Conservation (phyloP, 2,888 invertebrate genomes). For the Taphrorychus bicolor region DNA sequence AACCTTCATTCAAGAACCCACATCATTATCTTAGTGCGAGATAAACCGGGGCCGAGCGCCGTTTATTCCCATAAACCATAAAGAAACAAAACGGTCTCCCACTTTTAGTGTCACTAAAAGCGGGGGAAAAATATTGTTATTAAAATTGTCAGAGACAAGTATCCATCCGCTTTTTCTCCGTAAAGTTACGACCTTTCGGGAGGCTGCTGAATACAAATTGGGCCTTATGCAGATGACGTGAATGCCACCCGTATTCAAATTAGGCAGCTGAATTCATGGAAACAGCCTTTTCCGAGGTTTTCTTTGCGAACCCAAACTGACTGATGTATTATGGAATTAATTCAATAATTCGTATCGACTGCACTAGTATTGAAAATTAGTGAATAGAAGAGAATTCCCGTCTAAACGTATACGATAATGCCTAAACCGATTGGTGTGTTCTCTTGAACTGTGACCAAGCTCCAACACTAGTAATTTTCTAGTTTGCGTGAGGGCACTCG, state of each 20-base stretch:
- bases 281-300: constrained; percentile 14
- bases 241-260: constrained; percentile 29
- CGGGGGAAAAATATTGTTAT: constrained; percentile 25
- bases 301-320: neutral
- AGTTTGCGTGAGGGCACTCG: constrained; percentile 14
- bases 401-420: too few relatives aligned
- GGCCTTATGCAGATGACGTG: constrained; percentile 12
- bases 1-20: neutral
- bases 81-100: constrained; percentile 16
- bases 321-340: neutral
- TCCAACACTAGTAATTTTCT: constrained; percentile 20
- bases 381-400: too few relatives aligned
- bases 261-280: constrained; percentile 11
- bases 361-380: too few relatives aligned
- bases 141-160: constrained; percentile 31
- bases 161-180: constrained; percentile 1
- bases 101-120: constrained; percentile 31
- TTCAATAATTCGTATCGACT: too few relatives aligned
- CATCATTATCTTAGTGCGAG: neutral
- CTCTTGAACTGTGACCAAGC: too few relatives aligned
- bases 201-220: constrained; percentile 25
- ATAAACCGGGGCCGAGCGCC: neutral
- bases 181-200: constrained; percentile 16
- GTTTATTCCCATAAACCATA: neutral
- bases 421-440: too few relatives aligned